phyloP scores from a whole-genome alignment of 1,140 invertebrate genomes.

The Panulirus ornatus region DNA sequence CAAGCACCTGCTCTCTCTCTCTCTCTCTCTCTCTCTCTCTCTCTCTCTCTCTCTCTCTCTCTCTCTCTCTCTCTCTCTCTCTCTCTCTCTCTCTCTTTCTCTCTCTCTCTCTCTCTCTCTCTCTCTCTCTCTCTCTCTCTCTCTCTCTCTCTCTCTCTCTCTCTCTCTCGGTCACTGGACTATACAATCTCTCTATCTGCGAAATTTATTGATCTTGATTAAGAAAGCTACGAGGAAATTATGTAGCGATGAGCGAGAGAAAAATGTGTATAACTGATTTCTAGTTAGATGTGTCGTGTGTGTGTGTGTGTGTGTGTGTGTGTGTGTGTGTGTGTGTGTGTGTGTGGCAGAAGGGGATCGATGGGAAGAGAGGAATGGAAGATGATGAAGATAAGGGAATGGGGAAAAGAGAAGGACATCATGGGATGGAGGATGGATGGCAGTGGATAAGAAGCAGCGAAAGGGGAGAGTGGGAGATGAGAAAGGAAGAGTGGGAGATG shows the following conservation, averaged over 20 bases:
- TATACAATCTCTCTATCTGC: background rate
- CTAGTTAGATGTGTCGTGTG: too few relatives aligned
- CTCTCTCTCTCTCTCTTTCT: background rate
- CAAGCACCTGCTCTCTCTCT: too few relatives aligned
- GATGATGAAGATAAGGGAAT: background rate
- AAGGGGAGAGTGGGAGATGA: background rate
- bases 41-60: background rate
- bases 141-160: background rate
- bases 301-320: background rate
- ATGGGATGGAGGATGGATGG: background rate
- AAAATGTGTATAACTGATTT: background rate
- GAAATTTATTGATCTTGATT: background rate
- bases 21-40: background rate
- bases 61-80: constrained; percentile 5
- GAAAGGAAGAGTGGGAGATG: background rate
- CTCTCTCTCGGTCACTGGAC: background rate
- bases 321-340: background rate
- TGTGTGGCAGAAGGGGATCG: background rate
- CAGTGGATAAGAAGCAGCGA: background rate
- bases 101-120: background rate
- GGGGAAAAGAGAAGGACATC: background rate
- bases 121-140: background rate
- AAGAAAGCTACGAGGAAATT: background rate
- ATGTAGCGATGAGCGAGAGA: background rate
- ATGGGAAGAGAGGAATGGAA: background rate